phyloP scores from a whole-genome alignment of 2,113 vertebrate genomes.

The Labeo catla region DNA sequence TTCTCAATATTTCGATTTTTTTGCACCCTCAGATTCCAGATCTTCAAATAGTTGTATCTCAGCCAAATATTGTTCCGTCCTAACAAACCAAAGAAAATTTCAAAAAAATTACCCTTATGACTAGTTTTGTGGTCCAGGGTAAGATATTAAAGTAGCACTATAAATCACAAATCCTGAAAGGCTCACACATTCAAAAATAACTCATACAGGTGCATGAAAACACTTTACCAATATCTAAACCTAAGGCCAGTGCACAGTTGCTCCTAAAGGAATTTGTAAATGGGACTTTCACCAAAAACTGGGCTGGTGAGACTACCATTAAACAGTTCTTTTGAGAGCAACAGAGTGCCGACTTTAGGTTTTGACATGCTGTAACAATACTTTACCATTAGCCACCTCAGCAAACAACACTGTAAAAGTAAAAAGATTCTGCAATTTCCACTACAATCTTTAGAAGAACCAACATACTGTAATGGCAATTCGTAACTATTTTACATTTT shows the following conservation, averaged over 20 bases:
- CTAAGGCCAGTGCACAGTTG: not conserved
- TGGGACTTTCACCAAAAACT: not conserved
- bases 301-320: not conserved
- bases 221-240: not conserved
- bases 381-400: not conserved
- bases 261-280: not conserved
- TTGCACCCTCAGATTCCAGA: no score
- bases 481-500: not conserved
- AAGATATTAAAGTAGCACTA: not conserved
- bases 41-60: no score
- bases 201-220: not conserved
- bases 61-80: no score
- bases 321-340: not conserved
- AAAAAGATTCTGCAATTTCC: not conserved
- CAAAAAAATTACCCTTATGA: no score
- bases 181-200: not conserved
- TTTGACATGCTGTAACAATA: slow-evolving; percentile 11
- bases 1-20: no score
- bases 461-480: slow-evolving; percentile 2
- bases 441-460: not conserved
- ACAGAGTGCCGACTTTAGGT: not conserved
- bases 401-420: slow-evolving; percentile 4
- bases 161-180: not conserved
- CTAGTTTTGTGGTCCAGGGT: no score
- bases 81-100: no score